phyloP scores from a whole-genome alignment of 2,888 invertebrate species.

The Sepioteuthis lessoniana region DNA sequence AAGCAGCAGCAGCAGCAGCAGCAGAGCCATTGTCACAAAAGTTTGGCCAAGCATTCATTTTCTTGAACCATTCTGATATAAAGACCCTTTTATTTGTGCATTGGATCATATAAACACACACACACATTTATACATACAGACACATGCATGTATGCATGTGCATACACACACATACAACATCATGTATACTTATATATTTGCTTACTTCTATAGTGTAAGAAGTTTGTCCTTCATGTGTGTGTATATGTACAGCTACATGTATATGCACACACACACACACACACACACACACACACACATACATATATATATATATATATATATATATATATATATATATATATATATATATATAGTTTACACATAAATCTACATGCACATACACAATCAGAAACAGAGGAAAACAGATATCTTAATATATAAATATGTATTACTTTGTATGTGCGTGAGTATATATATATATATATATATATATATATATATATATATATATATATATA shows the following conservation, averaged over 20 bases:
- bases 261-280: no score
- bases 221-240: no score
- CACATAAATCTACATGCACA: no score
- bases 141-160: no score
- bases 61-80: background rate
- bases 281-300: no score
- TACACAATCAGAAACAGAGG: no score
- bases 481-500: background rate
- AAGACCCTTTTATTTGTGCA: background rate
- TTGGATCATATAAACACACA: background rate
- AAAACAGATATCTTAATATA: no score
- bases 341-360: background rate
- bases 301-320: background rate
- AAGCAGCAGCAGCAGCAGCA: background rate
- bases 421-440: no score
- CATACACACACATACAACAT: no score
- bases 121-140: no score
- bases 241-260: background rate
- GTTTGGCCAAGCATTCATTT: background rate
- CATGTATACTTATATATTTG: no score
- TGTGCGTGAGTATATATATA: background rate
- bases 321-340: background rate
- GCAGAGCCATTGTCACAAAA: background rate
- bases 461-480: slow-evolving; percentile 8
- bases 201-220: no score